phyloP scores from a whole-genome alignment of 2,888 invertebrate genomes.

The Maniola hyperantus region DNA sequence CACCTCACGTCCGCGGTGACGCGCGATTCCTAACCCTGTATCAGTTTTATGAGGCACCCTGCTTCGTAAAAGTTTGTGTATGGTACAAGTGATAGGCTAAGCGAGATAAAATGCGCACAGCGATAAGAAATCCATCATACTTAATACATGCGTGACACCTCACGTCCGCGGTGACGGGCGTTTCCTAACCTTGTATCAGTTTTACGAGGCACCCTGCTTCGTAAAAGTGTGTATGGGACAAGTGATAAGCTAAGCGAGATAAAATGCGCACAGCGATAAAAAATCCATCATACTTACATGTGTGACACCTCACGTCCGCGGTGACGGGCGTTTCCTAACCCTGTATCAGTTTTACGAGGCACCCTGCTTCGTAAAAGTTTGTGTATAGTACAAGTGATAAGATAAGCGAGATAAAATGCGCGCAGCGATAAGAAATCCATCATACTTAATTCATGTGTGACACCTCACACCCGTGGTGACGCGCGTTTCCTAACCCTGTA shows the following conservation, averaged over 20 bases:
- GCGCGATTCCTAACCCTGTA: slow-evolving; percentile 52
- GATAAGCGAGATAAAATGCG: background rate
- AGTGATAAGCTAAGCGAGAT: slow-evolving; percentile 34
- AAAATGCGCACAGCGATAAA: background rate
- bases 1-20: slow-evolving; percentile 68
- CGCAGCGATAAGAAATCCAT: slow-evolving; percentile 53
- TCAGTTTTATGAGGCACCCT: slow-evolving; percentile 67
- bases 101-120: background rate
- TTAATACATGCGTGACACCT: slow-evolving; percentile 67
- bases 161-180: slow-evolving; percentile 64
- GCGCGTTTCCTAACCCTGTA: slow-evolving; percentile 52
- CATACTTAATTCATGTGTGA: slow-evolving; percentile 63
- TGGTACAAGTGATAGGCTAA: slow-evolving; percentile 44
- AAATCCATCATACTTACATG: slow-evolving; percentile 67
- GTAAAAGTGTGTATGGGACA: slow-evolving; percentile 55
- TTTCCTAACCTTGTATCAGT: slow-evolving; percentile 53
- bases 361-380: slow-evolving; percentile 64
- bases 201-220: slow-evolving; percentile 68
- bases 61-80: slow-evolving; percentile 59
- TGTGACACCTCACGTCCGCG: slow-evolving; percentile 70
- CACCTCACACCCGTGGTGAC: slow-evolving; percentile 67
- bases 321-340: slow-evolving; percentile 53
- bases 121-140: slow-evolving; percentile 58
- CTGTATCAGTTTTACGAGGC: slow-evolving; percentile 65
- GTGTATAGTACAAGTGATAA: slow-evolving; percentile 43